phyloP scores from a whole-genome alignment of 2,113 vertebrate genomes.

The Scortum barcoo region DNA sequence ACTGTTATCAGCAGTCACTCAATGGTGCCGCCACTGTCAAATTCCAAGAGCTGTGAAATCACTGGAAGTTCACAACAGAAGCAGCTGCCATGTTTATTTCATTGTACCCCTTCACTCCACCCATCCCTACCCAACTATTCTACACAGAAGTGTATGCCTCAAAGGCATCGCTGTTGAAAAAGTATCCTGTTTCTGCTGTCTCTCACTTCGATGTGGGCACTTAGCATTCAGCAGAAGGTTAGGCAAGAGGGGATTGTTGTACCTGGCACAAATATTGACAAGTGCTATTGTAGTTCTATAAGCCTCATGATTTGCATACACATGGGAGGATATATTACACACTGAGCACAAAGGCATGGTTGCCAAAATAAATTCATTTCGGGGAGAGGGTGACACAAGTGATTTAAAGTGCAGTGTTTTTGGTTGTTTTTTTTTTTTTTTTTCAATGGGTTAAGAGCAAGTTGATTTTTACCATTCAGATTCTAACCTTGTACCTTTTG shows the following conservation, averaged over 20 bases:
- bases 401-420: constrained; percentile 23
- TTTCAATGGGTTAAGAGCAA: constrained; percentile 7
- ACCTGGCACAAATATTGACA: constrained; percentile 76
- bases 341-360: constrained; percentile 32
- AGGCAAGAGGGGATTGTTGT: constrained; percentile 61
- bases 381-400: constrained; percentile 24
- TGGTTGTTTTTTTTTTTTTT: not conserved
- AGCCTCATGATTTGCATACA: constrained; percentile 57
- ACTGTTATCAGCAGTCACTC: constrained; percentile 79
- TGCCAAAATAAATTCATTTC: constrained; percentile 49
- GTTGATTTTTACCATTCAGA: not conserved
- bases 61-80: constrained; percentile 74
- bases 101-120: constrained; percentile 64
- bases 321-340: constrained; percentile 50
- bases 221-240: constrained; percentile 73
- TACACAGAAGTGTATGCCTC: constrained; percentile 67
- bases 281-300: constrained; percentile 64
- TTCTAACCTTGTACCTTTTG: not conserved
- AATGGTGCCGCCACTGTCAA: constrained; percentile 72
- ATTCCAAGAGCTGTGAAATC: constrained; percentile 77
- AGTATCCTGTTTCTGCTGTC: constrained; percentile 65
- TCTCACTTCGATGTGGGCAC: constrained; percentile 62
- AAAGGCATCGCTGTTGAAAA: constrained; percentile 66
- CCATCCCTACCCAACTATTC: constrained; percentile 60
- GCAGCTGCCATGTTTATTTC: constrained; percentile 78